Conservation (phyloP, 2,113 vertebrate genomes). For the Ellobius talpinus region DNA sequence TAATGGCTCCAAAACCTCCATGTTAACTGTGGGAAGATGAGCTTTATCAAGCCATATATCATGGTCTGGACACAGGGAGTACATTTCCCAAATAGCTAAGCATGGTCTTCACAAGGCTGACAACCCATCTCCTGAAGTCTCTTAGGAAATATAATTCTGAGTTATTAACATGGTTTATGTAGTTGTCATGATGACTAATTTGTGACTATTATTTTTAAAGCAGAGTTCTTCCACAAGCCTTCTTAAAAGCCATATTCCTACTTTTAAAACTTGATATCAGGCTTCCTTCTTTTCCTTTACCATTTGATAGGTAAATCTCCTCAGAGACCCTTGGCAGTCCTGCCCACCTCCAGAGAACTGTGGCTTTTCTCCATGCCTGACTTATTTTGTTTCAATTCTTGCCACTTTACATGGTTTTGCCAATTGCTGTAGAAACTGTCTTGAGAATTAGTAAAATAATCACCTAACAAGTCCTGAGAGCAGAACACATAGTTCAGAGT, state of each 20-base stretch:
- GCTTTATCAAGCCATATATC: not conserved
- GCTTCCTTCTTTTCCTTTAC: not conserved
- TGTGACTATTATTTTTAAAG: conserved; percentile 15
- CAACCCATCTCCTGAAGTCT: not conserved
- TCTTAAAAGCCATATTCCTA: not conserved
- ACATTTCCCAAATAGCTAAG: not conserved
- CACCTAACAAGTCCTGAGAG: not conserved
- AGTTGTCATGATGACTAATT: not conserved
- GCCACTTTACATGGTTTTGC: not conserved
- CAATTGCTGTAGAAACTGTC: not conserved
- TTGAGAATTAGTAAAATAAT: not conserved
- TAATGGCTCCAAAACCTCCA: not conserved
- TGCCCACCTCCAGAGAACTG: not conserved
- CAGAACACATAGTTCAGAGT: not conserved
- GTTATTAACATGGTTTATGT: not conserved
- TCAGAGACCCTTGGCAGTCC: not conserved
- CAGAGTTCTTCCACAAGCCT: not conserved
- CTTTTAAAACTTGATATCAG: not conserved
- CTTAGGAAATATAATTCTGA: not conserved
- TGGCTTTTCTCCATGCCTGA: not conserved
- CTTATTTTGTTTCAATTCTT: not conserved
- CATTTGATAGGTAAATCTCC: not conserved
- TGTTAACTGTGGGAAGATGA: not conserved
- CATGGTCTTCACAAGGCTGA: not conserved
- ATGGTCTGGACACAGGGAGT: not conserved